Evolutionary conservation across 2,797 vertebrate species (phyloP).

Genomic region (Setipinna tenuifilis): DNA sequence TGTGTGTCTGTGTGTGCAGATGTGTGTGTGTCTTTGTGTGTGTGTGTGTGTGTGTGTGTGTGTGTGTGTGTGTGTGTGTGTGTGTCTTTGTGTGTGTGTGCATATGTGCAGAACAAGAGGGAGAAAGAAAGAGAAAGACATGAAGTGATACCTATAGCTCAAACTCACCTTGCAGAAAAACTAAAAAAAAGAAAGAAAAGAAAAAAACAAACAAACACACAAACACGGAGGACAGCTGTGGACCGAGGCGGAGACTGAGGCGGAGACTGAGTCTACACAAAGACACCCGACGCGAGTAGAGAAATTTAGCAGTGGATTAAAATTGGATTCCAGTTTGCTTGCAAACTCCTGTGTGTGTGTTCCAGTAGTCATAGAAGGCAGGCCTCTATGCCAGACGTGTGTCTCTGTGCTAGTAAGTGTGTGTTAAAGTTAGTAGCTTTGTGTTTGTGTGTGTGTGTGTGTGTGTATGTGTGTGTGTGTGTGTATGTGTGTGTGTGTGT

Average conservation of each 20-base stretch:
- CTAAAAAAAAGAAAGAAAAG: background rate
- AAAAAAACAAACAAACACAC: background rate
- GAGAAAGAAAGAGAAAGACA: background rate
- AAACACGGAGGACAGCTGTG: background rate
- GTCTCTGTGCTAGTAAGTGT: conserved; percentile 7
- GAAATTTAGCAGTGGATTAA: conserved; percentile 53
- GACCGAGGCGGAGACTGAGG: background rate
- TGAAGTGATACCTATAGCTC: background rate
- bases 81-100: too few relatives aligned
- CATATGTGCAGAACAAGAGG: too few relatives aligned
- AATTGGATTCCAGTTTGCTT: conserved; percentile 61
- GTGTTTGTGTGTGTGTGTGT: background rate
- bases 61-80: too few relatives aligned
- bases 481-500: conserved; percentile 20
- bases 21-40: too few relatives aligned
- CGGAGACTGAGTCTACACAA: conserved; percentile 32
- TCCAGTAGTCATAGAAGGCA: conserved; percentile 49
- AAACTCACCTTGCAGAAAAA: background rate
- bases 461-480: conserved; percentile 14
- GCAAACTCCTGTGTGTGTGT: conserved; percentile 49
- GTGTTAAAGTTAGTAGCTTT: background rate
- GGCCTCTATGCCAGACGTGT: conserved; percentile 1
- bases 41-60: background rate
- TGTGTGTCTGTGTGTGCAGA: background rate
- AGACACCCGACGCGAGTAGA: conserved; percentile 45